Base-by-base conservation (phyloP, 2,113 vertebrate species). In the Lycocorax pyrrhopterus region DNA sequence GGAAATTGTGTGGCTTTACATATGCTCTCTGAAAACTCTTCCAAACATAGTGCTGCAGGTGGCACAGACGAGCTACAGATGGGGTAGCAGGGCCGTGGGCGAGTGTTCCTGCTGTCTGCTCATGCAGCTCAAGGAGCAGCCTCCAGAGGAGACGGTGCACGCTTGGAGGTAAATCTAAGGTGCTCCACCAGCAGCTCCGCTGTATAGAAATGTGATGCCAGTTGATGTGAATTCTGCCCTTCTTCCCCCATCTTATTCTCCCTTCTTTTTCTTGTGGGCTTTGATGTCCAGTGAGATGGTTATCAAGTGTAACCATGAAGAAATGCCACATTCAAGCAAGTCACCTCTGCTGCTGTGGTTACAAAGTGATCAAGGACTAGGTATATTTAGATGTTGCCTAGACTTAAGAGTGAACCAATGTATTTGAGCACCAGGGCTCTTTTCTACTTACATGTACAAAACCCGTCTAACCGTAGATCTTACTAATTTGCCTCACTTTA, bases 31-130 rank as follows among this genome's bases (percentile, higher is more conserved):
- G 63, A 83, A 76, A 83, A 51, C 33, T 73, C 71, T 71, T 77
- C 90, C 92, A 86, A 84, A 37, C 32, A 6, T 2, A 52, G 90
- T 2, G 26, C 83, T 96, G 88, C 85, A 83, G 82, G 85, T 89
- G 93, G 92, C 96, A 95, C 71, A 96, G 92, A 16, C 0, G 49
- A 91, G 77, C 93, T 55, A 4, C 92, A 91, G 87, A 87, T 56
- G 84, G 92, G 62, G 32, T 23, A 32, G 79, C 5, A 1, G 53
- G 44, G 79, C 84, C 1, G 33, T 55, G 51, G 72, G 92, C 2
- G 6, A 75, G 13, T 39, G 58, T 66, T 93, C 47, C 53, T 63
- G 63, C 67, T 55, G 32, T 3, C 67, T 89, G 64, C 66, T 69
- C 66, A 10, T 6, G 62, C 47, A 23, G 37, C 76, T 69, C 77